Base-by-base conservation (phyloP, 2,113 vertebrate species). In the Trichomycterus rosablanca region DNA sequence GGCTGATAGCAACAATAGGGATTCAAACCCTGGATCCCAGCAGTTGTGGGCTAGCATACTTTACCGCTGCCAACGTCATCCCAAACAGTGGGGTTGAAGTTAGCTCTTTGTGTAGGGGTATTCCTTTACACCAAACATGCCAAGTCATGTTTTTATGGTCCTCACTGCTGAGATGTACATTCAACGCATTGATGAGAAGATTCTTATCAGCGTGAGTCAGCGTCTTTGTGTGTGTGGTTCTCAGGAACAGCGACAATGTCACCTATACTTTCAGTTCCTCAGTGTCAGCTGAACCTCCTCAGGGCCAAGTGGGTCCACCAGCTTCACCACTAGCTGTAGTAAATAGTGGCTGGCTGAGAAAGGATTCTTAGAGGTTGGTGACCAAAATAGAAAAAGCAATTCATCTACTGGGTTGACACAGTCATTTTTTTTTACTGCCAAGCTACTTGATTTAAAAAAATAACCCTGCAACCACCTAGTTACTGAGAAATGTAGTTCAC, bases 181-280 rank as follows among this genome's bases (percentile, higher is more conserved):
- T 49, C 18, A 30, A 53, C 22, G 37, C 26, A 45, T 39, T 15
- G 18, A 49, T 49, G 34, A 56, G 61, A 18, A 55, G 59, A 45
- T 20, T 9, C 2, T 12, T 8, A 22, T 49, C 22, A n/a, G n/a
- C 15, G 34, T 9, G 5, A n/a, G 28, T 58, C 42, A 58, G 51
- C 22, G 3, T 48, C 20, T 26, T 14, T 15, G 20, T 54, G 32
- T 34, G 30, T 52, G 30, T 18, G 51, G n/a, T n/a, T n/a, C n/a
- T 63, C 5, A 32, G 16, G 16, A 28, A 50, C 11, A 44, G 8
- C 18, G 12, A 20, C 14, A 34, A 11, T 23, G 12, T 56, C n/a
- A 49, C 34, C 23, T 40, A 30, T 18, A 39, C 14, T n/a, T 55
- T 28, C 19, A 56, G 20, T n/a, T 55, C 5, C 30, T 45, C 1